These are phyloP conservation scores for Seladonia tumulorum DNA, from an alignment of 2,888 invertebrate genomes.

Conservation along the genomic window DNA sequence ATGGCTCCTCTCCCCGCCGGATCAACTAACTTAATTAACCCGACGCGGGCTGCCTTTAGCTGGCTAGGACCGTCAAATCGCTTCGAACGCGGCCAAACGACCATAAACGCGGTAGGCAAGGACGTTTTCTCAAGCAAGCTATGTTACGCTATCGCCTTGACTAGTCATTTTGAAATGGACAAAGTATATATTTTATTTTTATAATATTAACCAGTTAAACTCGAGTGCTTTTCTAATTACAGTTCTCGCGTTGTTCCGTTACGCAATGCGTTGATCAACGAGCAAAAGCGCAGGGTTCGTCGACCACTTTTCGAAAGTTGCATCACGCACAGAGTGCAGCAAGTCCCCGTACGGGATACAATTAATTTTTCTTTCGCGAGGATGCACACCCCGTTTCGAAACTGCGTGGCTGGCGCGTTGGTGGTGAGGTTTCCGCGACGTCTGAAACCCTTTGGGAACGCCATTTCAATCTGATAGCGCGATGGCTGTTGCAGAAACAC, in stretches of 20 bases:
- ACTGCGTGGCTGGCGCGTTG: conserved; percentile 29
- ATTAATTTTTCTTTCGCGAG: conserved; percentile 54
- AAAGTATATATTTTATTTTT: too few relatives aligned
- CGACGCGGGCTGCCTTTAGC: neutral
- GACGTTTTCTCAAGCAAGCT: too few relatives aligned
- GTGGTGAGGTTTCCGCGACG: conserved; percentile 62
- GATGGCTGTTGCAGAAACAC: conserved; percentile 72
- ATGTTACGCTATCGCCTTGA: too few relatives aligned
- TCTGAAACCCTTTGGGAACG: conserved; percentile 63
- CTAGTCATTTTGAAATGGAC: too few relatives aligned
- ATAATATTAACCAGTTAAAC: neutral
- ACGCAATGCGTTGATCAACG: neutral
- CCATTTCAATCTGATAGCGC: conserved; percentile 76
- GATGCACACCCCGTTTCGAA: conserved; percentile 28
- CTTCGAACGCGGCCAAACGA: neutral
- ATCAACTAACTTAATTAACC: neutral
- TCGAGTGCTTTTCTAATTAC: neutral
- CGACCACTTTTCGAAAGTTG: neutral
- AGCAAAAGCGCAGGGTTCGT: neutral
- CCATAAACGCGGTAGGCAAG: neutral
- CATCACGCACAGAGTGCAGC: neutral
- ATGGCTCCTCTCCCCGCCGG: neutral
- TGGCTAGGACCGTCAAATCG: neutral
- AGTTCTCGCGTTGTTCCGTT: neutral
- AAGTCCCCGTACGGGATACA: conserved; percentile 8